Conservation (phyloP, 2,113 vertebrate genomes). For the Semicossyphus pulcher region DNA sequence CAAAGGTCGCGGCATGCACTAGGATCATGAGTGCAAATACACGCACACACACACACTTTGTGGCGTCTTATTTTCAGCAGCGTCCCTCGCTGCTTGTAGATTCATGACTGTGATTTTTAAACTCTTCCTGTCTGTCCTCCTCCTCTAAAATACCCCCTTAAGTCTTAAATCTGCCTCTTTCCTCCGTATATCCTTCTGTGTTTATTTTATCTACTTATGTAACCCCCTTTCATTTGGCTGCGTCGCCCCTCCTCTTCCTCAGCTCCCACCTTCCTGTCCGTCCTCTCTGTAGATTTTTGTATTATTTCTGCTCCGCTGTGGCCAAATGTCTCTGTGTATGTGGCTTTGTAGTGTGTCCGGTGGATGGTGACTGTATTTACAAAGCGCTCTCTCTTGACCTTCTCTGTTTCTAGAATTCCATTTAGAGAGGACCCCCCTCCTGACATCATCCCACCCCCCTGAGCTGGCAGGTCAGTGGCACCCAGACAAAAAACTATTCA, state of each 20-base stretch:
- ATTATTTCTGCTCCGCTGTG: slow-evolving; percentile 37
- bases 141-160: not conserved
- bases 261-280: slow-evolving; percentile 51
- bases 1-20: not conserved
- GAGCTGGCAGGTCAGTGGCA: slow-evolving; percentile 98
- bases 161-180: slow-evolving; percentile 20
- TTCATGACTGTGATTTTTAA: slow-evolving; percentile 25
- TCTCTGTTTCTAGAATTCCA: slow-evolving; percentile 97
- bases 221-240: slow-evolving; percentile 47
- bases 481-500: slow-evolving; percentile 11
- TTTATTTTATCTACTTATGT: slow-evolving; percentile 68
- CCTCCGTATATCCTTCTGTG: slow-evolving; percentile 33
- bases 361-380: slow-evolving; percentile 65
- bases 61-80: not conserved
- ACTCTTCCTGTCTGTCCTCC: not conserved
- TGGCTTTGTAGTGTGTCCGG: slow-evolving; percentile 48
- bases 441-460: slow-evolving; percentile 96
- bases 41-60: not conserved
- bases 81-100: slow-evolving; percentile 39
- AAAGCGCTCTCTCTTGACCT: slow-evolving; percentile 72
- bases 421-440: slow-evolving; percentile 99
- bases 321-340: slow-evolving; percentile 26
- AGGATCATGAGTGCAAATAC: not conserved
- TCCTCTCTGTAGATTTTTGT: slow-evolving; percentile 32
- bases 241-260: slow-evolving; percentile 53